Base-by-base conservation (phyloP, 2,888 invertebrate species). In the Drosophila buzzatii region DNA sequence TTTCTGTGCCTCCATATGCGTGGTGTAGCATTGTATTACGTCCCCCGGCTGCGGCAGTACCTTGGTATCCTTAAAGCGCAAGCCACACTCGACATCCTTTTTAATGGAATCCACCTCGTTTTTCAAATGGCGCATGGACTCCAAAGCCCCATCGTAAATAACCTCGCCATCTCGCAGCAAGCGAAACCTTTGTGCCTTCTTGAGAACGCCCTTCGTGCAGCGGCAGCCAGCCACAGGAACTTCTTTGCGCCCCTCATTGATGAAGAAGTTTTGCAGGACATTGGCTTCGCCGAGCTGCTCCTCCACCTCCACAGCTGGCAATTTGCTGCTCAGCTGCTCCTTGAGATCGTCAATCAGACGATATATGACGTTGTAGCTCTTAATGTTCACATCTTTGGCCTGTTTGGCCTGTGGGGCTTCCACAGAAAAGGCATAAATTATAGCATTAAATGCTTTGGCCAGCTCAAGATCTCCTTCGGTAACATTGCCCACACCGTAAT, bases 361-460 rank as follows among this genome's bases (percentile, higher is more conserved):
- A 93, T 99, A 99, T 82, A 99, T 99, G 35, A 99, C 96, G 93
- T 99, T 98, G 92, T 96, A 96, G 49, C 94, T 92, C 86, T 95
- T 95, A 39, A 99, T 93, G 0, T 92, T 70, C 5, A 98, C 94
- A 20, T 93, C 92, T 14, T 92, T 92, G 3, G 79, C 62, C 0
- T 67, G 51, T 58, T 93, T 93, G 7, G 37, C 23, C 18, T 90
- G 83, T 0, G 95, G 94, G 31, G 94, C 92, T 3, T 94, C 94
- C 37, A 97, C 96, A 92, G 99, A 98, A 94, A 99, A 99, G 3
- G 96, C 96, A 93, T 98, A 99, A 73, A 99, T 95, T 7, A 97
- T 94, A 1, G 97, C 98, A 79, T 95, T 92, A 89, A 97, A 97
- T 0, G 95, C 92, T 87, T 95, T 94, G 2, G 98, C 97, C 79